Conservation (phyloP, 2,113 vertebrate species). For the Nothocercus julius region DNA sequence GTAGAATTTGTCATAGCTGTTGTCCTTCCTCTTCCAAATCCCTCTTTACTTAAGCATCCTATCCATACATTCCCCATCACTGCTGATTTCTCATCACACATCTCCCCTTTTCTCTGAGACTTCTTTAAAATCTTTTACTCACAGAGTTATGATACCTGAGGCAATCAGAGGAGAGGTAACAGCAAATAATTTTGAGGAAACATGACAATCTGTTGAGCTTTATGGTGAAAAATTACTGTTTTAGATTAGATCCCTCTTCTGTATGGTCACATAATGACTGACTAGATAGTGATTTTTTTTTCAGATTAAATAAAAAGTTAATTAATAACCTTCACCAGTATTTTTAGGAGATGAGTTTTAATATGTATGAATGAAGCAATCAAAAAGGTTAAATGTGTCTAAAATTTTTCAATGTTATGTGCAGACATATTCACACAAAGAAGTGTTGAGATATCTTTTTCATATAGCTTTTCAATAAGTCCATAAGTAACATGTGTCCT, state of each 20-base stretch:
- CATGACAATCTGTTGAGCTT: background rate
- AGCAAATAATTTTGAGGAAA: background rate
- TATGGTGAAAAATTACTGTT: background rate
- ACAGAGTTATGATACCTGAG: background rate
- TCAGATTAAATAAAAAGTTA: background rate
- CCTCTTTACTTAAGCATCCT: background rate
- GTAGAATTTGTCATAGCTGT: background rate
- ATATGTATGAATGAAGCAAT: background rate
- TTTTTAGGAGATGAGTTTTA: background rate
- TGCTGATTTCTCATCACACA: background rate
- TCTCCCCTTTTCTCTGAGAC: background rate
- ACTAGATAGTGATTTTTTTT: background rate
- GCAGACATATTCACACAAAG: background rate
- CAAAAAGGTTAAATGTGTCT: background rate
- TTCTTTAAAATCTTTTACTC: background rate
- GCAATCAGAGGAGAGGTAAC: background rate
- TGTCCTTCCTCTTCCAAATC: background rate
- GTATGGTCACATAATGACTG: background rate
- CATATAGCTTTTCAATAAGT: background rate
- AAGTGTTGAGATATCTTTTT: background rate
- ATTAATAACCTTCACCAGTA: background rate
- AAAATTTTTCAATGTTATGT: background rate
- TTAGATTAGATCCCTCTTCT: background rate
- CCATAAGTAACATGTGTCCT: too few species aligned
- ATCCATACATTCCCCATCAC: background rate